These are phyloP conservation scores for Aptenodytes patagonicus DNA, from an alignment of 2,113 vertebrate species.

Conservation along the genomic window DNA sequence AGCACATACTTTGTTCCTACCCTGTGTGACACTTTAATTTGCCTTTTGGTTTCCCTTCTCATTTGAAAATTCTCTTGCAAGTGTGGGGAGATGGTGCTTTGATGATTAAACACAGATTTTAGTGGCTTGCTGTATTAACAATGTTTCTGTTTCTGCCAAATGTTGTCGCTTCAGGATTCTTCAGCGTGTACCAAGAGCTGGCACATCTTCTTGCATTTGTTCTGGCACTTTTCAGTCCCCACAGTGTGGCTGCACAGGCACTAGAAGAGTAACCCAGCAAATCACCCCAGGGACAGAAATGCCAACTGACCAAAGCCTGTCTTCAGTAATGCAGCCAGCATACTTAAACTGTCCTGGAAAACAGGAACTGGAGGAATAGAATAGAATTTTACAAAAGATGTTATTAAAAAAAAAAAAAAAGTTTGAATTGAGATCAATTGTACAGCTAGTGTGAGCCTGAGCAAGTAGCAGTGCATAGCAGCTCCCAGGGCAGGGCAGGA, in stretches of 20 bases:
- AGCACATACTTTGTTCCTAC: background rate
- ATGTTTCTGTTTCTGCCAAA: conserved; percentile 32
- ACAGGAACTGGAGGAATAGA: background rate
- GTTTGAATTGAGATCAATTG: background rate
- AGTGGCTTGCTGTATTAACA: conserved; percentile 10
- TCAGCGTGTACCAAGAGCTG: conserved; percentile 13
- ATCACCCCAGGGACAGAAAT: background rate
- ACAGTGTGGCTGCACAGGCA: background rate
- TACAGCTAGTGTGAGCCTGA: background rate
- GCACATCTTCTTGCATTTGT: conserved; percentile 27
- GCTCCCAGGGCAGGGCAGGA: background rate
- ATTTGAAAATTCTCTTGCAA: background rate
- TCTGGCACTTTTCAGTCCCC: conserved; percentile 5
- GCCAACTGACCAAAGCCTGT: background rate
- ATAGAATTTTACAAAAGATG: background rate
- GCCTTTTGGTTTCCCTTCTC: background rate
- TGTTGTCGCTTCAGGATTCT: background rate
- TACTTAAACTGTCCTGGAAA: background rate
- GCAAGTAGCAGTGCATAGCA: background rate
- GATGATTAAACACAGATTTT: conserved; percentile 53
- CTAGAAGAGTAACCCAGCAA: background rate
- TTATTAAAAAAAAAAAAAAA: background rate
- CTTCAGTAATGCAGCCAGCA: background rate
- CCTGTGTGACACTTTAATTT: background rate
- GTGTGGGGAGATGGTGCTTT: background rate